Evolutionary conservation across 1,140 invertebrate genomes (phyloP).

Genomic region (Cydia amplana): DNA sequence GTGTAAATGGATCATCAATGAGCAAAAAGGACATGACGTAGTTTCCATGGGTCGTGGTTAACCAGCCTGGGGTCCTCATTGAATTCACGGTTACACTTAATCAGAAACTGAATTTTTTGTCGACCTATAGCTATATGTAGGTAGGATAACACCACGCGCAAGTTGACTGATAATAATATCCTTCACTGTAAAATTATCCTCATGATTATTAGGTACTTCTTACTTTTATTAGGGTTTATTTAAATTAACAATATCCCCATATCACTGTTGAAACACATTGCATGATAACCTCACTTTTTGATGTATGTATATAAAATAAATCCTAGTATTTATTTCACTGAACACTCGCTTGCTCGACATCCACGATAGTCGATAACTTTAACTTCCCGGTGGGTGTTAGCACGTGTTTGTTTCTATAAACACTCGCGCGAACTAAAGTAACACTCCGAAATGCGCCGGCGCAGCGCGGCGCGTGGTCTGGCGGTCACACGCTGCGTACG

Average conservation of each 20-base stretch:
- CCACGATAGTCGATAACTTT: not conserved
- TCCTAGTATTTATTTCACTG: not conserved
- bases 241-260: too few species aligned
- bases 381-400: slow-evolving; percentile 30
- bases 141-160: not conserved
- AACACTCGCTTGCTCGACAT: not conserved
- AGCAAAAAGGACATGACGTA: not conserved
- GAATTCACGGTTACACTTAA: not conserved
- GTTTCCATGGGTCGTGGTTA: not conserved
- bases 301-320: too few species aligned
- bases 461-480: slow-evolving; percentile 40
- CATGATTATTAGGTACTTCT: not conserved
- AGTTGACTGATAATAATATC: not conserved
- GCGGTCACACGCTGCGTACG: slow-evolving; percentile 43
- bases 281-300: slow-evolving; percentile 1
- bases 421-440: slow-evolving; percentile 62
- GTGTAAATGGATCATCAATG: too few species aligned
- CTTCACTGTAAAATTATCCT: not conserved
- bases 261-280: not conserved
- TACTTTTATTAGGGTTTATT: not conserved
- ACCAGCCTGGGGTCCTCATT: not conserved
- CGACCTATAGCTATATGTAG: not conserved
- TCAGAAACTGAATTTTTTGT: not conserved
- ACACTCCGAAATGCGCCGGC: slow-evolving; percentile 36
- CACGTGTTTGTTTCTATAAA: slow-evolving; percentile 62